Conservation (phyloP, 2,797 vertebrate species). For the Anolis apletophallus region DNA sequence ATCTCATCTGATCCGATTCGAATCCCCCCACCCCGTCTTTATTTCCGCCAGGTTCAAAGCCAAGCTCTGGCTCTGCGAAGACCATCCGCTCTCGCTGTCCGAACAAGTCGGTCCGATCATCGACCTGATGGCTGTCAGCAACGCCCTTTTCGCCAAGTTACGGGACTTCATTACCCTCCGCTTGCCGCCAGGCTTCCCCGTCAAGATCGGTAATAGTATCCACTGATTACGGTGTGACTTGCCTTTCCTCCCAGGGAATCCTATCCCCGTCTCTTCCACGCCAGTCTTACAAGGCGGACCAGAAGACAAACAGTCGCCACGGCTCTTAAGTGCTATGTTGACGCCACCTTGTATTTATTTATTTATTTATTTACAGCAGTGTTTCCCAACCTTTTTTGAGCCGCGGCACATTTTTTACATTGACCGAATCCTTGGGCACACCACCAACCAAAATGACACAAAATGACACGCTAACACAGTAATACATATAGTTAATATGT, state of each 20-base stretch:
- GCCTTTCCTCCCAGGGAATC: neutral
- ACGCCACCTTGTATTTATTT: no score
- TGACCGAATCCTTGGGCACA: no score
- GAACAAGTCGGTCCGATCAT: conserved; percentile 97
- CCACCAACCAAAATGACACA: no score
- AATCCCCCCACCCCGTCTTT: no score
- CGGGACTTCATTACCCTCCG: conserved; percentile 95
- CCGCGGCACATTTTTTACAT: no score
- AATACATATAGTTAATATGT: no score
- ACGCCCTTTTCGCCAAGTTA: conserved; percentile 94
- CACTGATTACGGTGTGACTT: no score
- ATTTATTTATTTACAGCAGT: no score
- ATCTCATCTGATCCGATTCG: fast-evolving
- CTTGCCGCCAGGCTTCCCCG: conserved; percentile 93
- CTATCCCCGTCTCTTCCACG: neutral
- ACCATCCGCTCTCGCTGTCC: conserved; percentile 92
- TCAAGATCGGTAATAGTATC: conserved; percentile 90
- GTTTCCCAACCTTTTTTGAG: no score
- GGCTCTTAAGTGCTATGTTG: no score
- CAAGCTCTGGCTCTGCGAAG: conserved; percentile 96
- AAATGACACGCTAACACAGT: no score
- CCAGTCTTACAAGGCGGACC: neutral
- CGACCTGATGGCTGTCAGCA: conserved; percentile 98
- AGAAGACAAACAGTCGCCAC: neutral
- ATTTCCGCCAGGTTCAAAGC: conserved; percentile 89